phyloP scores from a whole-genome alignment of 1,140 invertebrate species.

The Trichomalopsis sarcophagae region DNA sequence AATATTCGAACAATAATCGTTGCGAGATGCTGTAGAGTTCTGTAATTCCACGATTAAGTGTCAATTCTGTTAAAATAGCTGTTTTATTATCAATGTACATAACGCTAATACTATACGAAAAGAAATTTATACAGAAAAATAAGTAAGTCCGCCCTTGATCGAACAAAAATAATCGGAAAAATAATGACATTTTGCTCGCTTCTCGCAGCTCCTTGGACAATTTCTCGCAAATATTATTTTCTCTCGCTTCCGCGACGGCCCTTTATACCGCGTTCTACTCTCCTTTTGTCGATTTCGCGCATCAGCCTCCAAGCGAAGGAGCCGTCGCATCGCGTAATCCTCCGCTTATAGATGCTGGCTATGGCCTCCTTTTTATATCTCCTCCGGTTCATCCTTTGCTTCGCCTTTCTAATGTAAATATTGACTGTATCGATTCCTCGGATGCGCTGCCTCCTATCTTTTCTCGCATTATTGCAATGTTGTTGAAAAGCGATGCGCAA shows the following conservation, averaged over 20 bases:
- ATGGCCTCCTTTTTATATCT: background rate
- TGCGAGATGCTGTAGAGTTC: no score
- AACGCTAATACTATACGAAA: no score
- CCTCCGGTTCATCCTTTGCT: background rate
- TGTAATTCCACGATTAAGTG: no score
- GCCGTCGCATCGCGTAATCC: background rate
- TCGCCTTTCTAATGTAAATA: conserved; percentile 9
- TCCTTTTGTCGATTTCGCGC: background rate
- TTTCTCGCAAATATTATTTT: background rate
- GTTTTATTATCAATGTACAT: no score
- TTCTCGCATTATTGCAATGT: background rate
- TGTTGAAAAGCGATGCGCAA: background rate
- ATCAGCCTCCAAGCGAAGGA: background rate
- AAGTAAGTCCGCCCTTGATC: background rate
- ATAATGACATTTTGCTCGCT: background rate
- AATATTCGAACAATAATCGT: no score
- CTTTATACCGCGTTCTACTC: background rate
- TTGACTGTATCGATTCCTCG: conserved; percentile 1
- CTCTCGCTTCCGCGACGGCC: background rate
- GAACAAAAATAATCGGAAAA: background rate
- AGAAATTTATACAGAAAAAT: background rate
- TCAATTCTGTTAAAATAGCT: no score
- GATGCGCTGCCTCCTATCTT: background rate
- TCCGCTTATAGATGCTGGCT: background rate
- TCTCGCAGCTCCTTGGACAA: background rate